These are phyloP conservation scores for Ianthella basta DNA, from an alignment of 37 sponge, comb jelly and placozoan genomes.

Conservation along the genomic window DNA sequence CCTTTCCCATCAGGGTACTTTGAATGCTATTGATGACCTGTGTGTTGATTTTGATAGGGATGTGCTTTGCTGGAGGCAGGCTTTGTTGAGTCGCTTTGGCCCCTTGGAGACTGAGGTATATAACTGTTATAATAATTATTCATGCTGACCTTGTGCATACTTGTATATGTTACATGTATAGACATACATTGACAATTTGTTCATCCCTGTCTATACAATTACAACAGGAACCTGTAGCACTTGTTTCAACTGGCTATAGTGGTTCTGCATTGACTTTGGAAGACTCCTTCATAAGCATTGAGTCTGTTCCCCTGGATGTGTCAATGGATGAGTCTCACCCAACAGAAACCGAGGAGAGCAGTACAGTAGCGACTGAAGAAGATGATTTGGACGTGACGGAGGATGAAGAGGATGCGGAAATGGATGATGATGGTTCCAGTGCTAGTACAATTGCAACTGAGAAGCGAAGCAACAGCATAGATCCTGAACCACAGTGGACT, in stretches of 20 bases:
- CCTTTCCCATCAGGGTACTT: constrained; percentile 13
- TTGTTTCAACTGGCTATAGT: background rate
- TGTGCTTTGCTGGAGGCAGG: background rate
- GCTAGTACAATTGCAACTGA: too few species aligned
- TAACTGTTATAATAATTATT: too few species aligned
- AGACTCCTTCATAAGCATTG: background rate
- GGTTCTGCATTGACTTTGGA: background rate
- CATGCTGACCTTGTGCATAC: too few species aligned
- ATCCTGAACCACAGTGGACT: background rate
- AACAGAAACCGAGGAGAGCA: background rate
- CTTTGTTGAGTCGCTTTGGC: background rate
- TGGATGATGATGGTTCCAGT: background rate
- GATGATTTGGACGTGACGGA: background rate
- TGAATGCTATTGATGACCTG: constrained; percentile 13
- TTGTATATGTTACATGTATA: background rate
- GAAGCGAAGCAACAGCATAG: too few species aligned
- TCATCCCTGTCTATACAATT: background rate
- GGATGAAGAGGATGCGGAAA: background rate
- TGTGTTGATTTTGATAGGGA: background rate
- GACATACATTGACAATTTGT: too few species aligned
- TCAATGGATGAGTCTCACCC: background rate
- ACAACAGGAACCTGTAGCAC: background rate
- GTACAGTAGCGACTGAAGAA: background rate
- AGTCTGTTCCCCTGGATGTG: background rate
- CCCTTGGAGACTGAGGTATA: background rate